Evolutionary conservation across 2,888 invertebrate species (phyloP).

Genomic region (Adineta ricciae): DNA sequence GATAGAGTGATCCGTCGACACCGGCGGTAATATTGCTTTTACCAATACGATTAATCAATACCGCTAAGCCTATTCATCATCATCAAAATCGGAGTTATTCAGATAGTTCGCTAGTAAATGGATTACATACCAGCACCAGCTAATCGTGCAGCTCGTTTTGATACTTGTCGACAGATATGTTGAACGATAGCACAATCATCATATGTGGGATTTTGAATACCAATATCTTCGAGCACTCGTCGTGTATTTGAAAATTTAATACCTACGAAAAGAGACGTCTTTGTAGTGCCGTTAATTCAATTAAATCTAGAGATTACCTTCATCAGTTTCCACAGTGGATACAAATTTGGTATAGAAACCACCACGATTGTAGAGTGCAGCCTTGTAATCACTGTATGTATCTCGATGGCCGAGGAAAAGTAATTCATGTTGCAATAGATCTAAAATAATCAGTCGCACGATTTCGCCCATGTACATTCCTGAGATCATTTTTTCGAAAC

Average conservation of each 20-base stretch:
- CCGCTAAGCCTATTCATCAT: constrained; percentile 53
- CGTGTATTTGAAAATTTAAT: constrained; percentile 22
- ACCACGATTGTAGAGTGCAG: constrained; percentile 26
- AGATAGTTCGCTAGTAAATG: no score
- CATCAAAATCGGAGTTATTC: no score
- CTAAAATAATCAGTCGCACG: constrained; percentile 29
- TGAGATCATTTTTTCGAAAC: constrained; percentile 34
- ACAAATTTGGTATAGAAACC: constrained; percentile 34
- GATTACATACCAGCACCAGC: constrained; percentile 31
- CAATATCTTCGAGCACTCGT: constrained; percentile 5
- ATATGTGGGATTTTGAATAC: constrained; percentile 27
- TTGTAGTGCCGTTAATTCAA: not conserved
- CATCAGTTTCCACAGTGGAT: constrained; percentile 33
- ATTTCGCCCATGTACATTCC: constrained; percentile 35
- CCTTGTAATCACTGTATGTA: constrained; percentile 25
- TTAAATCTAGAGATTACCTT: not conserved
- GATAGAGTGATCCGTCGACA: constrained; percentile 89
- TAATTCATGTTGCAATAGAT: constrained; percentile 32
- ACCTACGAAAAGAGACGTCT: constrained; percentile 15
- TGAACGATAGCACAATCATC: constrained; percentile 34
- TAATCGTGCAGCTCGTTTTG: constrained; percentile 33
- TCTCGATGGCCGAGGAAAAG: constrained; percentile 34
- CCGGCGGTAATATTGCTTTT: constrained; percentile 78
- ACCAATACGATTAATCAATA: constrained; percentile 78
- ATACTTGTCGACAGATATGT: constrained; percentile 33